Percentiles rank a stretch among this genome's conserved stretches.
phyloP scores from a whole-genome alignment of 1,140 invertebrate genomes.

The Telenomus remus region DNA sequence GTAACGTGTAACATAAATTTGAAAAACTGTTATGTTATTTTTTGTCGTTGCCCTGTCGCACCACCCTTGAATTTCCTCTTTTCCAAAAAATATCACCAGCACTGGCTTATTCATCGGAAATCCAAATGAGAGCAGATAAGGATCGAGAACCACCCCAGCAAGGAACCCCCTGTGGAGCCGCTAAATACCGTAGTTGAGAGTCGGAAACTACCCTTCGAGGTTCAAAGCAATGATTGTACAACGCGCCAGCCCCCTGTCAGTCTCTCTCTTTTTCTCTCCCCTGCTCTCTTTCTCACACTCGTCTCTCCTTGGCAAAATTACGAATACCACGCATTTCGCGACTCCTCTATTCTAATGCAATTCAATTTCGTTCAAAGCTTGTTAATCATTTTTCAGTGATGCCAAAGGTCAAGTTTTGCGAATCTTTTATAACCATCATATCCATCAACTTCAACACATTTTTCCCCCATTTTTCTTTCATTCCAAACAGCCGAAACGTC shows the following conservation, averaged over 20 bases:
- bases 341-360: constrained; percentile 70
- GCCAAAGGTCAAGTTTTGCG: too few species aligned
- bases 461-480: too few species aligned
- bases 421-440: too few species aligned
- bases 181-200: constrained; percentile 60
- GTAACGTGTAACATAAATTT: too few species aligned
- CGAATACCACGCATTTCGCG: constrained; percentile 66
- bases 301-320: constrained; percentile 58
- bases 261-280: constrained; percentile 38
- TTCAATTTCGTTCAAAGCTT: constrained; percentile 61
- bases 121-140: constrained; percentile 53
- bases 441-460: too few species aligned
- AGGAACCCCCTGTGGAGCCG: constrained; percentile 53
- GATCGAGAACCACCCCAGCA: constrained; percentile 39
- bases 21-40: too few species aligned
- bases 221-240: constrained; percentile 56
- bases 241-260: constrained; percentile 15
- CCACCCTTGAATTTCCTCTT: too few species aligned
- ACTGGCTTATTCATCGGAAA: constrained; percentile 42
- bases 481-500: too few species aligned
- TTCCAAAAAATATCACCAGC: constrained; percentile 20
- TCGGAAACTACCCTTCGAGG: constrained; percentile 55
- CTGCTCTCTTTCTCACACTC: constrained; percentile 14
- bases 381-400: background rate
- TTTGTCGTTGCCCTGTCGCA: too few species aligned